Evolutionary conservation across 1,140 invertebrate genomes (phyloP).

Genomic region (Centruroides sculpturatus): DNA sequence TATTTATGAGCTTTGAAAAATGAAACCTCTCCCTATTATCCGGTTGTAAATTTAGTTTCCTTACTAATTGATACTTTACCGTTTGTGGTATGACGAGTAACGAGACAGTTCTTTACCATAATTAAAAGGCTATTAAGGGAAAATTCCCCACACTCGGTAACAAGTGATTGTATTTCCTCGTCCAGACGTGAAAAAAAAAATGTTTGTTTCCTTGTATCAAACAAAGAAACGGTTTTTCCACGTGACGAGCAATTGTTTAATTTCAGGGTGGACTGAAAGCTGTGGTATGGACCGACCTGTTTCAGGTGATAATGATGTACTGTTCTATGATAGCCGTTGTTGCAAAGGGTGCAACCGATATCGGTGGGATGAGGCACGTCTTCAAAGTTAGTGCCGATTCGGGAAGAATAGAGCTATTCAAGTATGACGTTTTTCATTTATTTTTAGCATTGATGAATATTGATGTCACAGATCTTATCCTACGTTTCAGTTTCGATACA

Average conservation of each 20-base stretch:
- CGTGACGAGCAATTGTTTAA: no score
- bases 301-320: conserved; percentile 74
- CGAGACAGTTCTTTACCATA: no score
- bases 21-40: no score
- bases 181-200: no score
- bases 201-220: no score
- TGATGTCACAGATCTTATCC: neutral
- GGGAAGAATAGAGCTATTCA: conserved; percentile 55
- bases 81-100: no score
- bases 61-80: no score
- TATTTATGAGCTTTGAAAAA: no score
- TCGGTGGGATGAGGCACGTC: conserved; percentile 51
- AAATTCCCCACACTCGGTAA: no score
- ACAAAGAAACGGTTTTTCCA: no score
- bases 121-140: no score
- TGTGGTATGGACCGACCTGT: conserved; percentile 79
- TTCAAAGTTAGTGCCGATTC: conserved; percentile 47
- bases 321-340: conserved; percentile 61
- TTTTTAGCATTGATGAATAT: neutral
- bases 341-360: conserved; percentile 48
- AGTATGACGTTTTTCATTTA: conserved; percentile 40
- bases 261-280: conserved; percentile 75
- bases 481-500: conserved; percentile 26
- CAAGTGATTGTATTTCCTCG: neutral
- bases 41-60: no score